phyloP scores from a whole-genome alignment of 2,113 vertebrate species.

The Perca schrenkii region DNA sequence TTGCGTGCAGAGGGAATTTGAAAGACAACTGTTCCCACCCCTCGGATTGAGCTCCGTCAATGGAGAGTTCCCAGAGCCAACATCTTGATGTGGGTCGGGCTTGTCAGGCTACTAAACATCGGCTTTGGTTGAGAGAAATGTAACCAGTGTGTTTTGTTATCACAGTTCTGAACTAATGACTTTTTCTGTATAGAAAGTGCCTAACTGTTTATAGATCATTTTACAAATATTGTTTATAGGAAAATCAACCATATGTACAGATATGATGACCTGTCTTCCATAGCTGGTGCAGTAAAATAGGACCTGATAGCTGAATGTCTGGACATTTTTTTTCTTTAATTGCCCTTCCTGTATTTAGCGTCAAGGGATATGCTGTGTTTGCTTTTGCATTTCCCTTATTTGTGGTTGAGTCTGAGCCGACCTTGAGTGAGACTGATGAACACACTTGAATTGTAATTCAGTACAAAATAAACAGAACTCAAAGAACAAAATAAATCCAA shows the following conservation, averaged over 20 bases:
- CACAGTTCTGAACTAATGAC: background rate
- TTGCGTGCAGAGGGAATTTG: no score
- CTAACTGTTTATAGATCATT: background rate
- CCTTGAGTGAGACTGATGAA: background rate
- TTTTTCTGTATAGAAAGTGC: background rate
- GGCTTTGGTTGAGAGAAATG: background rate
- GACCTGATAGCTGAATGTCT: background rate
- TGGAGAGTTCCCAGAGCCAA: no score
- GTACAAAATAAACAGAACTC: background rate
- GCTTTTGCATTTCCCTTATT: slow-evolving; percentile 1
- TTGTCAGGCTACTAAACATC: background rate
- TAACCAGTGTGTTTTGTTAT: background rate
- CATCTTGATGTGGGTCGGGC: no score
- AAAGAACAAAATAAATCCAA: background rate
- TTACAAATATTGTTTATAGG: background rate
- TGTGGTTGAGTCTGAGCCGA: background rate
- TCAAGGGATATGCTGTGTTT: slow-evolving; percentile 21
- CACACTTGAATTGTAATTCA: no score
- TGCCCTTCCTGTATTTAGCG: background rate
- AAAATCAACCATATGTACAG: background rate
- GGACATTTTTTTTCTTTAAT: background rate
- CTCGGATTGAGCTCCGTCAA: no score
- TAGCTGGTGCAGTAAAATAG: slow-evolving; percentile 2
- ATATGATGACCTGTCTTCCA: background rate
- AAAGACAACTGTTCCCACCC: no score